phyloP scores from a whole-genome alignment of 1,140 invertebrate genomes.

The Lordiphosa mommai region DNA sequence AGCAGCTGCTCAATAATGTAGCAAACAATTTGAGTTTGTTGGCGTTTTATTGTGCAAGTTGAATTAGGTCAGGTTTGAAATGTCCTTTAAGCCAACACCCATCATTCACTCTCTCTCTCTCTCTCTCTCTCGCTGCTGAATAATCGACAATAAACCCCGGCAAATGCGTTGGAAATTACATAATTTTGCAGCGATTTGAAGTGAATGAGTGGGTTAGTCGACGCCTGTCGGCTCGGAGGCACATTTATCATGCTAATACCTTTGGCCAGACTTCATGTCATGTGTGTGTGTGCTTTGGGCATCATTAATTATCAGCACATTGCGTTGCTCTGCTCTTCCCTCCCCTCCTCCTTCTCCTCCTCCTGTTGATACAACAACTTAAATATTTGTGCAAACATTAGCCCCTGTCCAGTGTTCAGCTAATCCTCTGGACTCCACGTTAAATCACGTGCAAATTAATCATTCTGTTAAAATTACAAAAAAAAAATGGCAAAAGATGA shows the following conservation, averaged over 20 bases:
- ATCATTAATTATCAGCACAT: conserved; percentile 68
- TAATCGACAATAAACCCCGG: conserved; percentile 17
- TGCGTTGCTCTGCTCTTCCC: conserved; percentile 7
- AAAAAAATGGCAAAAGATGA: conserved; percentile 22
- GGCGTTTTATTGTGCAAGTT: conserved; percentile 11
- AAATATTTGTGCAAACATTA: conserved; percentile 66
- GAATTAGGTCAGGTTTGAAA: conserved; percentile 30
- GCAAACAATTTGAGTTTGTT: conserved; percentile 13
- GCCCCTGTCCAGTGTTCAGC: conserved; percentile 34
- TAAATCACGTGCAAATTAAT: conserved; percentile 47
- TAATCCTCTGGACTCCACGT: conserved; percentile 33
- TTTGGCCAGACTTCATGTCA: conserved; percentile 36
- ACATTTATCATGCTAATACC: conserved; percentile 74
- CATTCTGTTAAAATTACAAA: conserved; percentile 13
- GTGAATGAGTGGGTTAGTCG: conserved; percentile 35
- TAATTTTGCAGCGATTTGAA: conserved; percentile 41
- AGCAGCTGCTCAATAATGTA: conserved; percentile 45
- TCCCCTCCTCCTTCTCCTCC: not conserved
- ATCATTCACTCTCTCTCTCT: too few relatives aligned
- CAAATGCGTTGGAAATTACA: conserved; percentile 43
- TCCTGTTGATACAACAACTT: conserved; percentile 70
- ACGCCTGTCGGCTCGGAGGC: conserved; percentile 9
- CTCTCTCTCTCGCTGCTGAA: too few relatives aligned
- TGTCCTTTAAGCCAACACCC: not conserved
- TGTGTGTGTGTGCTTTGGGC: conserved; percentile 25